These are phyloP conservation scores for Microctenopoma steveboyesi DNA, from an alignment of 2,797 vertebrate species.

Conservation along the genomic window DNA sequence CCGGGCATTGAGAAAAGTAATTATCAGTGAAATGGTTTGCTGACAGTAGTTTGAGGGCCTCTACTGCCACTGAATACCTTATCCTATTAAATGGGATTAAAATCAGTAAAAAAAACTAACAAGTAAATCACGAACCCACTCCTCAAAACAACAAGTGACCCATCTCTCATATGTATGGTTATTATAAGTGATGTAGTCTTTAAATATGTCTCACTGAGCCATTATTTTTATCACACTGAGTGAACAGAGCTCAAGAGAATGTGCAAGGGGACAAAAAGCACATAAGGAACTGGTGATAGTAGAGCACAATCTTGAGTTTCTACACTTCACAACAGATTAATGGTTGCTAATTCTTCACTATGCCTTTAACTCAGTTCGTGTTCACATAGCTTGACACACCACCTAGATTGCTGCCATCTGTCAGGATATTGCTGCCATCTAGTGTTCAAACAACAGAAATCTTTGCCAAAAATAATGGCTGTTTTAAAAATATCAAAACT, in stretches of 20 bases:
- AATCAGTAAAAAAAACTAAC: not conserved
- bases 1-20: not conserved
- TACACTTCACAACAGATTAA: not conserved
- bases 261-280: too few relatives aligned
- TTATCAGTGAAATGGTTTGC: not conserved
- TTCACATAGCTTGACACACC: constrained; percentile 15
- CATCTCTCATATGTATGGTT: constrained; percentile 1
- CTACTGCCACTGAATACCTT: not conserved
- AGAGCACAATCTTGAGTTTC: not conserved
- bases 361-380: not conserved
- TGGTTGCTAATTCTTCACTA: not conserved
- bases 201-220: not conserved
- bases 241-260: not conserved
- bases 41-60: not conserved
- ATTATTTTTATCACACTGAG: not conserved
- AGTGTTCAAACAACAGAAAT: constrained; percentile 68
- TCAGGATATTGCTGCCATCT: constrained; percentile 79
- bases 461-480: constrained; percentile 16
- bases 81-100: constrained; percentile 2
- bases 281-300: too few relatives aligned
- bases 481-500: not conserved
- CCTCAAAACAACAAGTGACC: constrained; percentile 4
- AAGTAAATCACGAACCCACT: not conserved
- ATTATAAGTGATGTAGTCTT: not conserved
- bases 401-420: constrained; percentile 26